Evolutionary conservation across 2,888 invertebrate genomes (phyloP).

Genomic region (Chrysolina americana): DNA sequence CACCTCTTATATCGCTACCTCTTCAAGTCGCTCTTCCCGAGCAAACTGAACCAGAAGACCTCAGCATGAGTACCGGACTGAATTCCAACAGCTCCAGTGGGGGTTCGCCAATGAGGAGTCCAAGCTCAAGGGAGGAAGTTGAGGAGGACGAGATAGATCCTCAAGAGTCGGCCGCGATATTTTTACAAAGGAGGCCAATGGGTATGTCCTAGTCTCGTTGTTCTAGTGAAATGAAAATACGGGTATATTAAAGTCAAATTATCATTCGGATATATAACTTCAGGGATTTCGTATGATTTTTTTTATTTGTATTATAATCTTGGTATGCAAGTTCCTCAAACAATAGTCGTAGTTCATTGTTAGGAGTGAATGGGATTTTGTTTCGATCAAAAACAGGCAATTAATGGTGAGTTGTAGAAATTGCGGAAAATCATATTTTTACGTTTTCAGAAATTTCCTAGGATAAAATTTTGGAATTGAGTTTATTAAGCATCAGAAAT

Average conservation of each 20-base stretch:
- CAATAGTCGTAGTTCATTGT: conserved; percentile 57
- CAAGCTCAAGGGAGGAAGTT: conserved; percentile 67
- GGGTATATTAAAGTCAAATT: conserved; percentile 58
- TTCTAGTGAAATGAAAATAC: conserved; percentile 47
- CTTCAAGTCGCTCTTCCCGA: conserved; percentile 74
- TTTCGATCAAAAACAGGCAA: conserved; percentile 50
- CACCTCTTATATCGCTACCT: conserved; percentile 65
- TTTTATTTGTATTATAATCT: conserved; percentile 57
- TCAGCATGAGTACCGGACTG: conserved; percentile 79
- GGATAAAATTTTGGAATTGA: too few relatives aligned
- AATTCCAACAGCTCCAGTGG: conserved; percentile 71
- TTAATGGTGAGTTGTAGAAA: conserved; percentile 37
- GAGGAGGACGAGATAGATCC: conserved; percentile 72
- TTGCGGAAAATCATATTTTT: neutral
- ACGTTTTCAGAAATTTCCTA: too few relatives aligned
- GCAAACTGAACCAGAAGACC: conserved; percentile 93
- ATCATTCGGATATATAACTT: conserved; percentile 44
- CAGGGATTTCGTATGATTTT: conserved; percentile 60
- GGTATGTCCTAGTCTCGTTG: conserved; percentile 62
- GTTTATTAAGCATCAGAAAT: too few relatives aligned
- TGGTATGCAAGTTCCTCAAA: conserved; percentile 70
- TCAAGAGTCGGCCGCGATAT: conserved; percentile 72
- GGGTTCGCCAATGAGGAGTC: conserved; percentile 69
- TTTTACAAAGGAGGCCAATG: conserved; percentile 67
- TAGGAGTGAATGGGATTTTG: conserved; percentile 49